Percentiles rank a stretch among this genome's conserved stretches.
phyloP scores from a whole-genome alignment of 2,888 invertebrate genomes.

The Odontocerum albicorne region DNA sequence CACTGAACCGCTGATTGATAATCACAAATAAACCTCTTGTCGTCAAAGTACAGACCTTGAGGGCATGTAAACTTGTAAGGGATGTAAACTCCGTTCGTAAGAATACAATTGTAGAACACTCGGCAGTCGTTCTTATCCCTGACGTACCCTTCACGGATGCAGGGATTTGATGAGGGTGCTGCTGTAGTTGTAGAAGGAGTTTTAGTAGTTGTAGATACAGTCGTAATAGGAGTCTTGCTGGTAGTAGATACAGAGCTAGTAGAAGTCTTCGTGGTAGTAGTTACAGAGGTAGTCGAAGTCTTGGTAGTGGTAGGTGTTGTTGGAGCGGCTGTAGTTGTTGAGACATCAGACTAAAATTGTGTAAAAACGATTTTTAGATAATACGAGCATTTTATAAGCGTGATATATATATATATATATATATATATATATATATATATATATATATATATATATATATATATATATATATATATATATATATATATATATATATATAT shows the following conservation, averaged over 20 bases:
- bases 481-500: too few species aligned
- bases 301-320: not conserved
- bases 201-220: not conserved
- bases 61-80: slow-evolving; percentile 44
- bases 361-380: too few species aligned
- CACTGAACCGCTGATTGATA: too few species aligned
- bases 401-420: too few species aligned
- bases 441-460: too few species aligned
- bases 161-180: slow-evolving; percentile 38
- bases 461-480: too few species aligned
- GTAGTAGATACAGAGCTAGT: too few species aligned
- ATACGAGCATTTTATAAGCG: too few species aligned
- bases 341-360: too few species aligned
- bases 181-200: not conserved
- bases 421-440: too few species aligned
- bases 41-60: slow-evolving; percentile 45
- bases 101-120: slow-evolving; percentile 49
- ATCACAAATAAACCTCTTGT: too few species aligned
- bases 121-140: slow-evolving; percentile 48
- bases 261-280: not conserved
- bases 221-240: not conserved
- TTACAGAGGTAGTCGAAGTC: not conserved
- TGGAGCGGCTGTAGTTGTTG: too few species aligned
- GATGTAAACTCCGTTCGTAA: slow-evolving; percentile 38
- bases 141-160: slow-evolving; percentile 48